Conservation (phyloP, 2,113 vertebrate genomes). For the Jaculus jaculus region DNA sequence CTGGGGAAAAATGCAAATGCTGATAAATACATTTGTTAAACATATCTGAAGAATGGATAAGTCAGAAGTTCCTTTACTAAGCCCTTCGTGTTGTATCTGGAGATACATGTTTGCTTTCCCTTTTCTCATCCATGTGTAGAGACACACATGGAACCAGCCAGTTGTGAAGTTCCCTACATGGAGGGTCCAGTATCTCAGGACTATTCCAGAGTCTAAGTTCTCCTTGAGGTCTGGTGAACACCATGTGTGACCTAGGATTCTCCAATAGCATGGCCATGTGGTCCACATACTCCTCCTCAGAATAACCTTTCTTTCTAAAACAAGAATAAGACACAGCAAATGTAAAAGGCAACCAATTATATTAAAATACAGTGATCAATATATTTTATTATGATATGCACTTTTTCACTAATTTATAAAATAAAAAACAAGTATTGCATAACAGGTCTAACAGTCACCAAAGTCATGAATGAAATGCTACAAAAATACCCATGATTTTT, state of each 20-base stretch:
- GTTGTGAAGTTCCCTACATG: not conserved
- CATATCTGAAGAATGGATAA: not conserved
- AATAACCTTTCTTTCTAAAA: not conserved
- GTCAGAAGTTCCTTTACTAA: not conserved
- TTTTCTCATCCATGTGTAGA: not conserved
- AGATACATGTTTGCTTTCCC: not conserved
- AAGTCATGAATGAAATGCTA: slow-evolving; percentile 20
- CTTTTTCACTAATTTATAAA: slow-evolving; percentile 28
- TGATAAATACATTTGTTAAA: slow-evolving; percentile 28
- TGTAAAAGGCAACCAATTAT: not conserved
- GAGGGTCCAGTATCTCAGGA: not conserved
- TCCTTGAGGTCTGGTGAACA: not conserved
- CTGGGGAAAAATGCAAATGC: slow-evolving; percentile 27
- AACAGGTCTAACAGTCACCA: not conserved
- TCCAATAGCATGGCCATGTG: not conserved
- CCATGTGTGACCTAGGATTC: not conserved
- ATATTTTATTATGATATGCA: not conserved
- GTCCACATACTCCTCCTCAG: not conserved
- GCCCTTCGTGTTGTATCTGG: not conserved
- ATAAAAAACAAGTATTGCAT: not conserved
- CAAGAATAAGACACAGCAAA: slow-evolving; percentile 13
- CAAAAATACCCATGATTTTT: not conserved
- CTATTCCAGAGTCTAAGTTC: not conserved
- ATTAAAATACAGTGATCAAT: not conserved
- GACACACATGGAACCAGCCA: not conserved